Base-by-base conservation (phyloP, 2,888 invertebrate genomes). In the Celastrina argiolus region DNA sequence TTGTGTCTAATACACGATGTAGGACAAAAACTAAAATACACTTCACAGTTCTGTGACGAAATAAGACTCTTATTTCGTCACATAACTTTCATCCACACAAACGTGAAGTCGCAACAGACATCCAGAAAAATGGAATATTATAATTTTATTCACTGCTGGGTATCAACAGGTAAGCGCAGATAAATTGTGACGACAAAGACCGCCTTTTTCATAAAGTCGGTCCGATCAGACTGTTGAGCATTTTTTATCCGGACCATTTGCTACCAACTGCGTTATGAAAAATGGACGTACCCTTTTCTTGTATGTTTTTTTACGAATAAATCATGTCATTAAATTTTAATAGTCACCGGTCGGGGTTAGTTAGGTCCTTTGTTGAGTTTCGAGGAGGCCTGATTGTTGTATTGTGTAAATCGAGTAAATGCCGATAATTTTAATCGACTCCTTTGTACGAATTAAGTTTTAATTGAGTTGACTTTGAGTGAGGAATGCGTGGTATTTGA, bases 311-410 rank as follows among this genome's bases (percentile, higher is more conserved):
- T 78, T 81, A 78, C 78, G 83, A 83, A 90, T 91, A 91, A 89
- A 91, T 91, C 91, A 91, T 90, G 89, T 91, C 91, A 90, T 90
- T 91, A 90, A 89, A 89, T 87, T 89, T 90, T 91, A 90, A 91
- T 90, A 91, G 91, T 91, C 91, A 91, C 87, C 81, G 77, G 76
- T 77, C 76, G 76, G 85, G 78, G 89, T 89, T 90, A 90, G 90
- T 90, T 89, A 89, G 85, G 81, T 79, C 88, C 79, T 89, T 91
- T 89, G 89, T 90, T 89, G 83, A n/a, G n/a, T n/a, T 81, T 85
- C 79, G 84, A 85, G 82, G 76, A 86, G 78, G 83, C 79, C 81
- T 82, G 87, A 89, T 91, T 90, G 91, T 90, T 86, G 84, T 79
- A 85, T 86, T 84, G 88, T 81, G 83, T 84, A 87, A 84, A 81